Conservation (phyloP, 2,797 vertebrate genomes). For the Danionella dracula region DNA sequence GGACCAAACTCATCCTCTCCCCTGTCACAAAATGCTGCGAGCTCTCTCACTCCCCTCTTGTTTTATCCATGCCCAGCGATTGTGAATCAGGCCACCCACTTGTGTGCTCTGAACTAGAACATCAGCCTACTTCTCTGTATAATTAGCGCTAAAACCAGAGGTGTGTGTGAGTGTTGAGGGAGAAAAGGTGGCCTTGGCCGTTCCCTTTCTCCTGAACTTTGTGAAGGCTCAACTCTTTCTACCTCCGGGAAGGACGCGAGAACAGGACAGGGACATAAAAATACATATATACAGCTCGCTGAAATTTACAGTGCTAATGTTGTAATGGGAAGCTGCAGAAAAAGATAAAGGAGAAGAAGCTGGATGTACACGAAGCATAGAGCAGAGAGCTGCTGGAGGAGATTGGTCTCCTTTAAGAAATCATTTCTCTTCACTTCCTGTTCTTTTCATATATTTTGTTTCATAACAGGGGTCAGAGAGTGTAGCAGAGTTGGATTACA, state of each 20-base stretch:
- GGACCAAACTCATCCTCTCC: conserved; percentile 4
- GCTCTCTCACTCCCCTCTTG: not conserved
- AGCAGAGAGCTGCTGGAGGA: conserved; percentile 7
- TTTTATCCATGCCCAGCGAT: conserved; percentile 37
- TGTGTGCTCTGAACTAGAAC: conserved; percentile 49
- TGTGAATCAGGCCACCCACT: conserved; percentile 53
- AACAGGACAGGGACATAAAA: not conserved
- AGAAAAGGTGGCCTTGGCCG: conserved; percentile 26
- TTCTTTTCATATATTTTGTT: conserved; percentile 21
- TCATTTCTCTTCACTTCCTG: not conserved
- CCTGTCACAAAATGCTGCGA: not conserved
- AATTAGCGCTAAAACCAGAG: conserved; percentile 43
- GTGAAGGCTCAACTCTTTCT: conserved; percentile 1
- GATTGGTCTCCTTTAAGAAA: conserved; percentile 29
- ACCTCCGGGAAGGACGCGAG: not conserved
- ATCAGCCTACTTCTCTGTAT: conserved; percentile 51
- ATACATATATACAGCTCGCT: not conserved
- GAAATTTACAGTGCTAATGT: not conserved
- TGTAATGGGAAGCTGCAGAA: not conserved
- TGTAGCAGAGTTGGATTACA: conserved; percentile 33
- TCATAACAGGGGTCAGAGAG: conserved; percentile 30
- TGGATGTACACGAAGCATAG: conserved; percentile 18
- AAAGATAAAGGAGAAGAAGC: not conserved
- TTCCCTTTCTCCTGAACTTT: conserved; percentile 22
- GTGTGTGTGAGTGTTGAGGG: conserved; percentile 6